Evolutionary conservation across 2,797 vertebrate genomes (phyloP), one percentile per base, ranked within the genome.

Genomic region (Gorsachius magnificus): DNA sequence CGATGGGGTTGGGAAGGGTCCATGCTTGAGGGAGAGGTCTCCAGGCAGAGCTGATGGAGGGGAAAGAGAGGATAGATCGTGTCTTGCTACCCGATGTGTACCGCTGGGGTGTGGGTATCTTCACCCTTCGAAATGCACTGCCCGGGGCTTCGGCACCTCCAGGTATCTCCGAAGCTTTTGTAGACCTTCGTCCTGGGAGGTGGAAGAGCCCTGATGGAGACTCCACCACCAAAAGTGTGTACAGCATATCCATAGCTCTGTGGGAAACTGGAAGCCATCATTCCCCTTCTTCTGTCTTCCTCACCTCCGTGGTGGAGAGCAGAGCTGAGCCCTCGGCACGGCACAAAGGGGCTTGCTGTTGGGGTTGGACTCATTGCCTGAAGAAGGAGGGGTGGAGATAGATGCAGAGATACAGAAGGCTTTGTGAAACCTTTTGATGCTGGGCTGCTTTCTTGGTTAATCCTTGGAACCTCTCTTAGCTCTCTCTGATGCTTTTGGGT

Each of bases 1-100:
- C 31, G 28, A 1, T 13, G 41, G 31, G 38, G 18, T 38, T 76
- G 38, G 60, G 38, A 10, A 38, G 17, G 45, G 38, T 74, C 56
- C 0, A 0, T 35, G 25, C 22, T 51, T 2, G 1, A 78, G 50
- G 28, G 36, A 35, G 35, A 46, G 18, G 36, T 60, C 56, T 48
- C 26, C 41, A 41, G 16, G 16, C 31, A 66, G 43, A 82, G 25
- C 17, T 79, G 57, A 28, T 48, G 46, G 78, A 65, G 38, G 63
- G 33, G 28, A 54, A 63, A 8, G 19, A 36, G 43, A 33, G 10
- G 31, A 29, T 60, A 28, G 35, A 7, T 54, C 1, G 0, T 18
- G 19, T 54, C 60, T 89, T 61, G 43, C 17, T 56, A 28, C 41
- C 22, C 3, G 0, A 5, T 29, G 38, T 1, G 7, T 72, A 45